Evolutionary conservation across 2,113 vertebrate species (phyloP).

Genomic region (Grammomys dolichurus): DNA sequence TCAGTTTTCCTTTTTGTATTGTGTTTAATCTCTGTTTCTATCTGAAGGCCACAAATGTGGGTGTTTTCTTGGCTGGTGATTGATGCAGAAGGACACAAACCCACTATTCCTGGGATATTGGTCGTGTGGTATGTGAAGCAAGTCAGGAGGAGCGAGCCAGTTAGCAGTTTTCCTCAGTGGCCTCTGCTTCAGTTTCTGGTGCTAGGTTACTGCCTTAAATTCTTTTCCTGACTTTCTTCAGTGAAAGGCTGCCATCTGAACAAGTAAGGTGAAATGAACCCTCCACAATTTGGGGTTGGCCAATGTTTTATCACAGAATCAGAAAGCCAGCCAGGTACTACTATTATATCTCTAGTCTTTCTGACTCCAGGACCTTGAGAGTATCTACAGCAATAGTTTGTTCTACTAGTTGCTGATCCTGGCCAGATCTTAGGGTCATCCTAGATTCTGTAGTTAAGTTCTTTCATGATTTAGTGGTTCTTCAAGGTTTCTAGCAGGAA

Average conservation of each 20-base stretch:
- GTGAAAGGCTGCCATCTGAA: background rate
- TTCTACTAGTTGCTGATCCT: background rate
- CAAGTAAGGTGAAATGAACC: background rate
- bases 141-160: background rate
- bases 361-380: background rate
- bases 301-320: background rate
- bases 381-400: background rate
- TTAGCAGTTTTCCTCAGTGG: background rate
- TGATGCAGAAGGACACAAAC: background rate
- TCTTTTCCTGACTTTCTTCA: background rate
- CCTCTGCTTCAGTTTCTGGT: background rate
- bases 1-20: conserved; percentile 23
- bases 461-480: background rate
- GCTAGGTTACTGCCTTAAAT: background rate
- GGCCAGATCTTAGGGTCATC: background rate
- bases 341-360: background rate
- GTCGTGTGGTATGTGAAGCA: background rate
- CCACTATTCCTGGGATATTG: background rate
- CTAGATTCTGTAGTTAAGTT: background rate
- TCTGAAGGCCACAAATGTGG: background rate
- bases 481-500: background rate
- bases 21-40: background rate
- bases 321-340: background rate
- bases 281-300: background rate
- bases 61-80: background rate